These are phyloP conservation scores for Hippotragus niger DNA, from an alignment of 2,113 vertebrate species.

Conservation along the genomic window DNA sequence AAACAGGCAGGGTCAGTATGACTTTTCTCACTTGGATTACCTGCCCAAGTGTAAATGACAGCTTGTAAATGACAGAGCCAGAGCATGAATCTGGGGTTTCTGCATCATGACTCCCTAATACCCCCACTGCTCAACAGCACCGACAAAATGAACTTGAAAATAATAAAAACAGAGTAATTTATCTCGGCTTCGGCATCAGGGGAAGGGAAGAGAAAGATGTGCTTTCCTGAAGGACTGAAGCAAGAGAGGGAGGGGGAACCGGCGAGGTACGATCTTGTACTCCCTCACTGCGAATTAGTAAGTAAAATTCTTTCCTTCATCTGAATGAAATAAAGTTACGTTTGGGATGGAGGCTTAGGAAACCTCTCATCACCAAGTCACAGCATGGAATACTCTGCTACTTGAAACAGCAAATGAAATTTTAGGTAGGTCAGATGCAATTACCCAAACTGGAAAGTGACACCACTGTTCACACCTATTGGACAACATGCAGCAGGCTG, in stretches of 20 bases:
- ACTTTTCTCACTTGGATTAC: background rate
- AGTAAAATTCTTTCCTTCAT: background rate
- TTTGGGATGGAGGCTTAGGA: background rate
- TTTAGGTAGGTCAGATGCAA: conserved; percentile 57
- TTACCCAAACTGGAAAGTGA: conserved; percentile 56
- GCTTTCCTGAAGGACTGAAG: background rate
- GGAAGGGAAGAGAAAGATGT: background rate
- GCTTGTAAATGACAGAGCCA: background rate
- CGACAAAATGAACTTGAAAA: background rate
- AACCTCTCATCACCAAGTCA: background rate
- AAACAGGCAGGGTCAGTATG: background rate
- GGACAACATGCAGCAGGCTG: background rate
- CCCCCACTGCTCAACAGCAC: background rate
- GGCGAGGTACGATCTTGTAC: background rate
- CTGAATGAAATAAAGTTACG: background rate
- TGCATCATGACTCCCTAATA: background rate
- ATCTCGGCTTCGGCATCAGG: background rate
- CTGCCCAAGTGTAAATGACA: background rate
- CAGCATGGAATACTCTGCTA: conserved; percentile 18
- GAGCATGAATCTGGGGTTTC: background rate
- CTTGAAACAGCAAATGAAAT: conserved; percentile 48
- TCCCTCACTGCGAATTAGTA: background rate
- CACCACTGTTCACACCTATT: background rate
- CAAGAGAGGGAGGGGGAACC: background rate
- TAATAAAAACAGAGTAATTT: background rate